These are phyloP conservation scores for Chymomyza fuscimana DNA, from an alignment of 2,888 invertebrate species.

Conservation along the genomic window DNA sequence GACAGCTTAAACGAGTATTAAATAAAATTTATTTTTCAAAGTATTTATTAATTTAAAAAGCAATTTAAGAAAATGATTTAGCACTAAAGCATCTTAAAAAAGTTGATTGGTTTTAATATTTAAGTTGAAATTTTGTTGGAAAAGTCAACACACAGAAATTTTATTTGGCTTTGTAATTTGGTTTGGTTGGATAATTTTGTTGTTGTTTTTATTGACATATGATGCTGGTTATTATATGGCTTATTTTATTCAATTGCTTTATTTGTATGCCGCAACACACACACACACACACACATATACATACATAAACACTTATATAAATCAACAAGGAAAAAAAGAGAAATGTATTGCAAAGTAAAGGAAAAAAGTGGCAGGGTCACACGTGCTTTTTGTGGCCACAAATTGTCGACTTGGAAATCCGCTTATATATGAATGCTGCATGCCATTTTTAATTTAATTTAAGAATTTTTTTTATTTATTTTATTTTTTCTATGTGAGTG, in stretches of 20 bases:
- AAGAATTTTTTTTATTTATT: not conserved
- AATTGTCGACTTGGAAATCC: slow-evolving; percentile 55
- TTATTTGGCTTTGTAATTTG: not conserved
- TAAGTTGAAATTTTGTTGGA: slow-evolving; percentile 25
- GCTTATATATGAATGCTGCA: slow-evolving; percentile 28
- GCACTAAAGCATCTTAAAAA: slow-evolving; percentile 16
- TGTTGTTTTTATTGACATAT: slow-evolving; percentile 41
- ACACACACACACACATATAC: not conserved
- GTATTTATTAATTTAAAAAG: slow-evolving; percentile 27
- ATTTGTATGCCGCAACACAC: slow-evolving; percentile 24
- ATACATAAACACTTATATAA: no score
- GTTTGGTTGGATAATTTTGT: slow-evolving; percentile 9
- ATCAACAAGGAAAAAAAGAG: slow-evolving; percentile 18
- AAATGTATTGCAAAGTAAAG: not conserved
- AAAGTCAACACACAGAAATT: slow-evolving; percentile 15
- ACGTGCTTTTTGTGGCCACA: slow-evolving; percentile 46
- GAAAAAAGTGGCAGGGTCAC: not conserved
- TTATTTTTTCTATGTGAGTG: not conserved
- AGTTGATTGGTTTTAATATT: slow-evolving; percentile 53
- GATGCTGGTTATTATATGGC: slow-evolving; percentile 36
- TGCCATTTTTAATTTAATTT: not conserved
- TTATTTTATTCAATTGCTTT: slow-evolving; percentile 40
- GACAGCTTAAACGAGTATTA: not conserved
- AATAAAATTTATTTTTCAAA: not conserved
- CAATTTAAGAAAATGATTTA: slow-evolving; percentile 31